These are phyloP conservation scores for Fulmarus glacialis DNA, from an alignment of 2,113 vertebrate species.

Conservation along the genomic window DNA sequence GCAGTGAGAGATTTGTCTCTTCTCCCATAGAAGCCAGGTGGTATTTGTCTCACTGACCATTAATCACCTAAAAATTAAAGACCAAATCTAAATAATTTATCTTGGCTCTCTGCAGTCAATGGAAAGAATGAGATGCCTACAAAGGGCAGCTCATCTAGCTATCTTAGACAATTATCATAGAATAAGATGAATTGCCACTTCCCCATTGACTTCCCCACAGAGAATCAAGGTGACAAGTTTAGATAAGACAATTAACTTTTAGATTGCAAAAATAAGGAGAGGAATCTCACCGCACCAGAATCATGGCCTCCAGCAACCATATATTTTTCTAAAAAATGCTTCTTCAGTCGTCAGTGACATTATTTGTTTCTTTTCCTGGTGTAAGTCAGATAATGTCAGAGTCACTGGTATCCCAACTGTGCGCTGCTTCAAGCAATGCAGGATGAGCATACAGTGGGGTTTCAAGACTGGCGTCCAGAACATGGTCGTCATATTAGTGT, in stretches of 20 bases:
- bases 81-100: slow-evolving; percentile 25
- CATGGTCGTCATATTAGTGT: not conserved
- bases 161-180: not conserved
- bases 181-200: slow-evolving; percentile 50
- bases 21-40: not conserved
- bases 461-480: not conserved
- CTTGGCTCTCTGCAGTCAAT: not conserved
- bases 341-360: not conserved
- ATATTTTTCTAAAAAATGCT: not conserved
- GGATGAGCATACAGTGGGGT: not conserved
- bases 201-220: not conserved
- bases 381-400: not conserved
- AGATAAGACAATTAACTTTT: slow-evolving; percentile 35
- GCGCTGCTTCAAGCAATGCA: not conserved
- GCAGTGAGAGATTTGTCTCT: not conserved
- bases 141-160: not conserved
- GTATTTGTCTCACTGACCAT: slow-evolving; percentile 7
- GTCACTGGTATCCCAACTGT: not conserved
- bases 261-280: slow-evolving; percentile 26
- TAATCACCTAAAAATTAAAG: slow-evolving; percentile 38
- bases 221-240: slow-evolving; percentile 30
- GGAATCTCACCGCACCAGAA: slow-evolving; percentile 39
- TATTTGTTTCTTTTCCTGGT: slow-evolving; percentile 3
- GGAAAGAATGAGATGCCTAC: not conserved
- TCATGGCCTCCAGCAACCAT: slow-evolving; percentile 9